phyloP scores from a whole-genome alignment of 2,888 invertebrate genomes.

The Norana najaformis region DNA sequence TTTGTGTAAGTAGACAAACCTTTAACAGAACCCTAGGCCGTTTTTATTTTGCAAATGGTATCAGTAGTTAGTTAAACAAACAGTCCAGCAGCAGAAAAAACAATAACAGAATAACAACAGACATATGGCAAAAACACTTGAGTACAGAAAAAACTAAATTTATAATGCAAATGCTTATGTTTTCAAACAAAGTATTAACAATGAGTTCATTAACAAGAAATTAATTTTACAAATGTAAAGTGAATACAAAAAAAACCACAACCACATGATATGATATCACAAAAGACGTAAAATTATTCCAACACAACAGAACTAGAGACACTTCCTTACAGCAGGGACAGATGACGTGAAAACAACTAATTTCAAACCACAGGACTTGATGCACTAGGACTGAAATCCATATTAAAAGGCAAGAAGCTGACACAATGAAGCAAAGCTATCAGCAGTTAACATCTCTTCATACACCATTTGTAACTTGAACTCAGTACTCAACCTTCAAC shows the following conservation, averaged over 20 bases:
- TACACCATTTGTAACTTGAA: too few species aligned
- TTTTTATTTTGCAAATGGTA: background rate
- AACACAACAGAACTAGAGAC: background rate
- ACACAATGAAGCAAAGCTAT: too few species aligned
- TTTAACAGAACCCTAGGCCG: background rate
- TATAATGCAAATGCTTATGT: background rate
- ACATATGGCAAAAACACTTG: background rate
- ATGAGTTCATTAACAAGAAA: background rate
- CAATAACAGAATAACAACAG: background rate
- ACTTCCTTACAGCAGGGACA: too few species aligned
- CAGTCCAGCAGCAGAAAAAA: constrained; percentile 10
- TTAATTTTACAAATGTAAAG: background rate
- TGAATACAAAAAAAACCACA: constrained; percentile 13
- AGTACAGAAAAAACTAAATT: background rate
- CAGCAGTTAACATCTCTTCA: too few species aligned
- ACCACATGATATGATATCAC: background rate
- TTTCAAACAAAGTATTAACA: constrained; percentile 4
- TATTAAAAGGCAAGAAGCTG: too few species aligned
- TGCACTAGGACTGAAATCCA: too few species aligned
- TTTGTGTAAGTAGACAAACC: background rate
- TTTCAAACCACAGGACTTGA: too few species aligned
- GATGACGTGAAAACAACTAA: too few species aligned
- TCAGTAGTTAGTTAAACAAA: background rate
- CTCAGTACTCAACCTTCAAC: too few species aligned
- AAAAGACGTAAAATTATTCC: background rate